phyloP scores from a whole-genome alignment of 2,888 invertebrate species.

The Brassicogethes aeneus region DNA sequence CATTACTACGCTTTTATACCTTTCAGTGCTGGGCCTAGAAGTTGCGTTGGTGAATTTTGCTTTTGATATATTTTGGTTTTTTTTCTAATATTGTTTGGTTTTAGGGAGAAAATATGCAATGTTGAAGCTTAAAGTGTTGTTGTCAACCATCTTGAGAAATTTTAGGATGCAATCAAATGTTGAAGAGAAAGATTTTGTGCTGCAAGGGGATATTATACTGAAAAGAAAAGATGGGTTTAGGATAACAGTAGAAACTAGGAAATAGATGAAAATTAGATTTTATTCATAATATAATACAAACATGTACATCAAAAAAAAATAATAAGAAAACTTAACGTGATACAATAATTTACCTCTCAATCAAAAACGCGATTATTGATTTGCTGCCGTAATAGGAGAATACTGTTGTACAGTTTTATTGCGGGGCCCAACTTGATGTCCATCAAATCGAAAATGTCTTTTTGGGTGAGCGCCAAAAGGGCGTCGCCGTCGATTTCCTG shows the following conservation, averaged over 20 bases:
- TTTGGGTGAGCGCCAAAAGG: constrained; percentile 72
- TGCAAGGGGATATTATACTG: constrained; percentile 59
- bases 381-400: constrained; percentile 47
- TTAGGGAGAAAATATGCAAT: constrained; percentile 63
- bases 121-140: constrained; percentile 44
- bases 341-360: too few relatives aligned
- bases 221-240: constrained; percentile 61
- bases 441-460: constrained; percentile 66
- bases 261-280: too few relatives aligned
- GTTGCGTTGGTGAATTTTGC: constrained; percentile 59
- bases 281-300: too few relatives aligned
- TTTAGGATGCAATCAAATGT: constrained; percentile 44
- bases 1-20: constrained; percentile 75
- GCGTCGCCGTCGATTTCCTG: constrained; percentile 73
- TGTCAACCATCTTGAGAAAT: constrained; percentile 57
- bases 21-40: constrained; percentile 73
- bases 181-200: constrained; percentile 49
- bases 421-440: constrained; percentile 78
- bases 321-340: too few relatives aligned
- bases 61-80: too few relatives aligned
- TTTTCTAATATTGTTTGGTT: constrained; percentile 16
- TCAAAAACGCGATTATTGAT: constrained; percentile 12
- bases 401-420: constrained; percentile 69
- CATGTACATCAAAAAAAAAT: too few relatives aligned
- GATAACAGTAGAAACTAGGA: constrained; percentile 19